Evolutionary conservation across 2,888 invertebrate species (phyloP).

Genomic region (Allolobophora icterica): DNA sequence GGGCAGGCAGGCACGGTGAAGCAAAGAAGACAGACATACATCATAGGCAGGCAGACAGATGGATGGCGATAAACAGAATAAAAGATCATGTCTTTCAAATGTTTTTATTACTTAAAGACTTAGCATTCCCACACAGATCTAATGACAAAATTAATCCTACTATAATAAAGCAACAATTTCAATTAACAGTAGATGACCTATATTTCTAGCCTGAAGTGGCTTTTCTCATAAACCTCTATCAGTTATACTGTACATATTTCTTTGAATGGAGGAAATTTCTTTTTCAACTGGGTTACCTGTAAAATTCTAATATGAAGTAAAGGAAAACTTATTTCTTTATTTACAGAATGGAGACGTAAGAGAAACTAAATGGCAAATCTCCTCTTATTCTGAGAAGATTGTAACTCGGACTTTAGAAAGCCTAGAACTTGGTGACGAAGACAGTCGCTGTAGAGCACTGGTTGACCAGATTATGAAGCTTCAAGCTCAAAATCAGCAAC

Average conservation of each 20-base stretch:
- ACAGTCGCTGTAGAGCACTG: conserved; percentile 11
- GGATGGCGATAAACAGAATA: background rate
- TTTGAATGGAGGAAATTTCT: background rate
- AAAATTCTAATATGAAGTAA: background rate
- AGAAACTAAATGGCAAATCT: background rate
- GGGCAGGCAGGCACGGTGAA: background rate
- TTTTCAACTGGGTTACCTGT: background rate
- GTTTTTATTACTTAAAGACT: background rate
- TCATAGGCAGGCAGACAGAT: background rate
- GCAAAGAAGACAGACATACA: background rate
- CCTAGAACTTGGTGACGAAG: background rate
- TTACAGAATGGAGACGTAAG: background rate
- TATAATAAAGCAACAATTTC: background rate
- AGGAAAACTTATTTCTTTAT: background rate
- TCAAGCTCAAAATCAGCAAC: background rate
- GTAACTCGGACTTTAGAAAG: background rate
- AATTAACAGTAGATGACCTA: background rate
- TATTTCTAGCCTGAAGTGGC: background rate
- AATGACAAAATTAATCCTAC: background rate
- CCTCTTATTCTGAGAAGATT: background rate
- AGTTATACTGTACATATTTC: background rate
- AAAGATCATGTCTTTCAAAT: background rate
- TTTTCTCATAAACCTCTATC: background rate
- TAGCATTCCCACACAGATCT: background rate
- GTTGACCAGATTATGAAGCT: conserved; percentile 18